phyloP scores from a whole-genome alignment of 2,113 vertebrate genomes.

The Melospiza melodia region DNA sequence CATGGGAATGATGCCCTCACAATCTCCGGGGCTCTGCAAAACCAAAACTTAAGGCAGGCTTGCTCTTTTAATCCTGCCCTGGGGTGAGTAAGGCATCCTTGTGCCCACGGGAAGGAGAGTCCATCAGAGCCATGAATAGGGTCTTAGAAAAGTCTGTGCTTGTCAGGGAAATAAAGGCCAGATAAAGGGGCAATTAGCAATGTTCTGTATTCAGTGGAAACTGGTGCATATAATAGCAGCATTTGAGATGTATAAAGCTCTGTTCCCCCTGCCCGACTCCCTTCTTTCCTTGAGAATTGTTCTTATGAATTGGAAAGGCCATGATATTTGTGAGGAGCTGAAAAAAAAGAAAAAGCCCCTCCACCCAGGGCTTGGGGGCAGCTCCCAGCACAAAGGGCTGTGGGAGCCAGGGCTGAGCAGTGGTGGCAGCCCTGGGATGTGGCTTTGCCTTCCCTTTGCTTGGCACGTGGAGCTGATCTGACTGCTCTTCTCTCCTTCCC shows the following conservation, averaged over 20 bases:
- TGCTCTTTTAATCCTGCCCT: not conserved
- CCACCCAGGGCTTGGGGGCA: not conserved
- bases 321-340: conserved; percentile 47
- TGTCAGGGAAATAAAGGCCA: conserved; percentile 24
- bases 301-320: conserved; percentile 37
- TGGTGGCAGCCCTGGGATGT: not conserved
- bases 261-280: not conserved
- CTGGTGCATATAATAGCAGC: conserved; percentile 30
- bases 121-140: conserved; percentile 7
- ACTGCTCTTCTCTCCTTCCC: not conserved
- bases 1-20: not conserved
- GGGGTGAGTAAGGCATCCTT: not conserved
- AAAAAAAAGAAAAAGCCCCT: not conserved
- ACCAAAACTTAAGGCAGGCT: not conserved
- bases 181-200: conserved; percentile 2
- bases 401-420: not conserved
- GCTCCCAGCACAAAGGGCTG: not conserved
- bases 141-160: conserved; percentile 12
- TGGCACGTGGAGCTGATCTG: not conserved
- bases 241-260: conserved; percentile 20
- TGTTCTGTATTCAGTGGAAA: conserved; percentile 47
- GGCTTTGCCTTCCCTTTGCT: not conserved
- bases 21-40: not conserved
- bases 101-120: conserved; percentile 5
- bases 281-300: conserved; percentile 41